These are phyloP conservation scores for Danio jaintianensis DNA, from an alignment of 2,797 vertebrate genomes.

Conservation along the genomic window DNA sequence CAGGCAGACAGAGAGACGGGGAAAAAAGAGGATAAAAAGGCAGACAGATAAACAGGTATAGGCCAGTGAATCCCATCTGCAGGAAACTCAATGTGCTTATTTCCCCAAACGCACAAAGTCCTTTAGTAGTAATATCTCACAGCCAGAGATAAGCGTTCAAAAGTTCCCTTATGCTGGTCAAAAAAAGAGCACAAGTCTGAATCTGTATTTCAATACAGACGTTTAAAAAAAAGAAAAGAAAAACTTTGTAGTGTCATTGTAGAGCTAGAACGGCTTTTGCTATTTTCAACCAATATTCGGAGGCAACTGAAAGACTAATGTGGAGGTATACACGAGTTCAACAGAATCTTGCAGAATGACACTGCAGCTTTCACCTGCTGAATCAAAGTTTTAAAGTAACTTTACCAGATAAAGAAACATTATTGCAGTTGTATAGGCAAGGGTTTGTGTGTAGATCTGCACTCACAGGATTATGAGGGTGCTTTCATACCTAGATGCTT, in stretches of 20 bases:
- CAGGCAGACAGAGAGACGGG: conserved; percentile 7
- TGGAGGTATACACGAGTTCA: neutral
- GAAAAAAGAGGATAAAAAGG: conserved; percentile 41
- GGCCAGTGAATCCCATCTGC: conserved; percentile 38
- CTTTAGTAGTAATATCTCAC: conserved; percentile 27
- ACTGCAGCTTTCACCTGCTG: neutral
- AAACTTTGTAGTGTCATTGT: neutral
- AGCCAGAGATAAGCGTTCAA: conserved; percentile 19
- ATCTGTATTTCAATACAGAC: conserved; percentile 15
- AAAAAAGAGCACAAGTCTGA: neutral
- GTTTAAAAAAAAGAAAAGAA: conserved; percentile 5
- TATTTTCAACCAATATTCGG: neutral
- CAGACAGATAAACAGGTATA: conserved; percentile 51
- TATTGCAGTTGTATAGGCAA: neutral
- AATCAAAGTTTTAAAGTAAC: conserved; percentile 3
- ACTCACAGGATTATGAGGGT: no score
- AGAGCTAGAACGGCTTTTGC: neutral
- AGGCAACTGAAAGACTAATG: neutral
- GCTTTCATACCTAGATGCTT: no score
- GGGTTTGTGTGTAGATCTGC: neutral
- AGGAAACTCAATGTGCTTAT: conserved; percentile 34
- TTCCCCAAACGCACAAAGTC: conserved; percentile 33
- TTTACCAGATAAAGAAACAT: neutral
- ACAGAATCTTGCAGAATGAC: neutral
- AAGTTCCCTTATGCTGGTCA: conserved; percentile 15